Evolutionary conservation across 2,888 invertebrate species (phyloP).

Genomic region (Trilocha varians): DNA sequence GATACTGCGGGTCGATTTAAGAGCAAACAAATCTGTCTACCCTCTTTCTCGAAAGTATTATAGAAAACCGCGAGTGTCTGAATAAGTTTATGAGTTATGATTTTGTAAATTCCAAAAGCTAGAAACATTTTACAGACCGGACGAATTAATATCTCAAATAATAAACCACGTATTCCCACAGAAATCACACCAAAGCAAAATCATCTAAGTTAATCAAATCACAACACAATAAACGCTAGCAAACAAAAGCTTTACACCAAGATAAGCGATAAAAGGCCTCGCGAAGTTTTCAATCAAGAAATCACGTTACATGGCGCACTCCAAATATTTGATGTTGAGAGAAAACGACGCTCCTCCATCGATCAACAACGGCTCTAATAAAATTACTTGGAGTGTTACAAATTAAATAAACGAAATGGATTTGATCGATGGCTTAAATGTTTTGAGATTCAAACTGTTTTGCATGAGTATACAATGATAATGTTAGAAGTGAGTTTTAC

Average conservation of each 20-base stretch:
- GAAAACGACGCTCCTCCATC: neutral
- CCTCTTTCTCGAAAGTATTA: too few relatives aligned
- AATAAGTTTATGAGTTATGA: too few relatives aligned
- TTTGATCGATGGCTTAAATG: neutral
- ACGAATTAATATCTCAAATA: too few relatives aligned
- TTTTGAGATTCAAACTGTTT: neutral
- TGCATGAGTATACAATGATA: neutral
- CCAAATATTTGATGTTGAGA: conserved; percentile 1
- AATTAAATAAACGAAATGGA: neutral
- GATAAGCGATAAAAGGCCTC: neutral
- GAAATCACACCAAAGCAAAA: too few relatives aligned
- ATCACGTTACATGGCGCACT: neutral
- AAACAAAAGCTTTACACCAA: conserved; percentile 1
- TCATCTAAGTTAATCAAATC: too few relatives aligned
- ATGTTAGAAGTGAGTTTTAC: neutral
- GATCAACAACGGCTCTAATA: neutral
- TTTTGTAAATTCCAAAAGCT: too few relatives aligned
- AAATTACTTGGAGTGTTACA: neutral
- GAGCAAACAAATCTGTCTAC: too few relatives aligned
- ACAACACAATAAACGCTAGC: conserved; percentile 3
- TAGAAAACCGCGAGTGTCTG: too few relatives aligned
- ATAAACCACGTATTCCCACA: too few relatives aligned
- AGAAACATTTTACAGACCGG: too few relatives aligned
- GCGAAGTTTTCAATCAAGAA: neutral
- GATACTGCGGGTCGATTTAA: too few relatives aligned